phyloP scores from a whole-genome alignment of 2,888 invertebrate species.

The Cephalotes varians region DNA sequence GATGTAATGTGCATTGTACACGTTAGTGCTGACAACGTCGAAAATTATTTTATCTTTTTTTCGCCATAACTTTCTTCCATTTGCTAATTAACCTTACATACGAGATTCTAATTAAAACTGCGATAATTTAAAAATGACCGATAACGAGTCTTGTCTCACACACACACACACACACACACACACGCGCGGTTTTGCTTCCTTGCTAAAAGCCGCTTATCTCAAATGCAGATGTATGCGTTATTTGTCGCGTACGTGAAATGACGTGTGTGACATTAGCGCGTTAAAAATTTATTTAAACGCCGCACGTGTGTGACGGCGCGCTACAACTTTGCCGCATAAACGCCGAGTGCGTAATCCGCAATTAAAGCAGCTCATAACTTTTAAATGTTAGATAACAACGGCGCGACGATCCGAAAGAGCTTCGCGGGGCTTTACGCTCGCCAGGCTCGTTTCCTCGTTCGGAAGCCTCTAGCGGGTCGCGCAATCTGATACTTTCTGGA shows the following conservation, averaged over 20 bases:
- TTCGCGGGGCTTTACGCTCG: conserved; percentile 47
- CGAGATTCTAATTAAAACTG: conserved; percentile 26
- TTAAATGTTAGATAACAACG: conserved; percentile 45
- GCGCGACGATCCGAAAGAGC: conserved; percentile 33
- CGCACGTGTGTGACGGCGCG: neutral
- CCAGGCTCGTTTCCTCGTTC: neutral
- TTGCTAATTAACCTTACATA: conserved; percentile 3
- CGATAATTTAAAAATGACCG: conserved; percentile 28
- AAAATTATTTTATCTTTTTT: conserved; percentile 17
- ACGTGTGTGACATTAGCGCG: conserved; percentile 34
- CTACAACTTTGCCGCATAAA: conserved; percentile 32
- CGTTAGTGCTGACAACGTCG: neutral
- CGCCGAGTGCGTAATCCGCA: conserved; percentile 45
- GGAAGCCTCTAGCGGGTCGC: neutral
- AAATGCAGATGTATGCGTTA: conserved; percentile 18
- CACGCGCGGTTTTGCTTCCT: neutral
- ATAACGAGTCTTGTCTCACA: conserved; percentile 24
- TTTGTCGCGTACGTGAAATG: conserved; percentile 20
- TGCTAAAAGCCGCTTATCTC: conserved; percentile 39
- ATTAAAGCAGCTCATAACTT: conserved; percentile 50
- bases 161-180: conserved; percentile 11
- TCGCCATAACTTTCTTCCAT: neutral
- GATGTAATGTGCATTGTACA: neutral
- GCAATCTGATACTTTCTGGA: conserved; percentile 32
- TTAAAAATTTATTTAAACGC: conserved; percentile 40